phyloP scores from a whole-genome alignment of 2,797 vertebrate species.

The Geotrypetes seraphini region DNA sequence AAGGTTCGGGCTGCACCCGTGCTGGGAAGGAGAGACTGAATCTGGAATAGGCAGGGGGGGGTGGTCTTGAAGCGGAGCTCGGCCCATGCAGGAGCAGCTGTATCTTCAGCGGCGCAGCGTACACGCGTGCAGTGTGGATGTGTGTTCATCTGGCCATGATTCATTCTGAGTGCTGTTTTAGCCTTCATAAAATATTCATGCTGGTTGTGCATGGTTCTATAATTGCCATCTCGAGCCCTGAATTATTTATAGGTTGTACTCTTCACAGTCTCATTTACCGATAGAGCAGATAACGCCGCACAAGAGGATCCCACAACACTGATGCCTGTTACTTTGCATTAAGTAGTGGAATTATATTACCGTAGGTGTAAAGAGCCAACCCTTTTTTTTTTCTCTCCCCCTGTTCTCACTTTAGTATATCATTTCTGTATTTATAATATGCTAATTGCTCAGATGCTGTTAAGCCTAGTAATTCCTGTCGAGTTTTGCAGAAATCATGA shows the following conservation, averaged over 20 bases:
- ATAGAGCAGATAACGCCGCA: constrained; percentile 70
- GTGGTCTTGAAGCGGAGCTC: constrained; percentile 47
- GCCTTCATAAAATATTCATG: constrained; percentile 99
- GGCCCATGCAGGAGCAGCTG: too few relatives aligned
- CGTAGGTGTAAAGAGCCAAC: constrained; percentile 64
- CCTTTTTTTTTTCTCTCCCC: constrained; percentile 44
- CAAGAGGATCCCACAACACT: constrained; percentile 75
- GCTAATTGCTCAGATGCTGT: constrained; percentile 64
- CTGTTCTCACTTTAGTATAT: constrained; percentile 52
- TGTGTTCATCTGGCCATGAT: constrained; percentile 71
- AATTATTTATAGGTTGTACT: constrained; percentile 97
- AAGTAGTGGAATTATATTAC: constrained; percentile 83
- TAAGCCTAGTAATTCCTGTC: constrained; percentile 60
- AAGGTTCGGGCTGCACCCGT: too few relatives aligned
- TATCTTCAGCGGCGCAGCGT: too few relatives aligned
- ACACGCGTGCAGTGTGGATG: constrained; percentile 5
- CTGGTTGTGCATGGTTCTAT: constrained; percentile 98
- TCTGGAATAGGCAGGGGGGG: too few relatives aligned
- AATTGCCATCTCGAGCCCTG: constrained; percentile 99
- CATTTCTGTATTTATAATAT: constrained; percentile 73
- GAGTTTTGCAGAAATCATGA: constrained; percentile 58
- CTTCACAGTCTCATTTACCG: constrained; percentile 84
- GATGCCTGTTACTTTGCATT: constrained; percentile 83
- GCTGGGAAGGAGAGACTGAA: too few relatives aligned
- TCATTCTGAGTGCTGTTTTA: constrained; percentile 94